A percentile compares a stretch with the other conserved stretches of the same genome.
phyloP scores from a whole-genome alignment of 2,113 vertebrate species.

The Rhizomys pruinosus region DNA sequence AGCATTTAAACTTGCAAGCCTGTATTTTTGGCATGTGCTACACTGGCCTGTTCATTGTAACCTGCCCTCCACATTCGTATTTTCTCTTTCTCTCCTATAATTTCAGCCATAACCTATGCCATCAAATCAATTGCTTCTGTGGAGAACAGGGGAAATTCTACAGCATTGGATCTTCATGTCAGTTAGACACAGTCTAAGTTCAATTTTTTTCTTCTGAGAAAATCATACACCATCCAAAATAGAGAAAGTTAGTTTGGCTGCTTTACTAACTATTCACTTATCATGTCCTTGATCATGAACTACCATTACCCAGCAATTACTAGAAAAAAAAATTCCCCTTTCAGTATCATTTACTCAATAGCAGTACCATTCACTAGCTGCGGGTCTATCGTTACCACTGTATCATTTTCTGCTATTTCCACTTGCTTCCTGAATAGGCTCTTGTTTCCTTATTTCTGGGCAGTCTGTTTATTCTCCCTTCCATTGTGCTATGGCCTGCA shows the following conservation, averaged over 20 bases:
- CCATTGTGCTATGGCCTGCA: conserved; percentile 50
- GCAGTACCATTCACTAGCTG: background rate
- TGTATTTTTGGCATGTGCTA: conserved; percentile 14
- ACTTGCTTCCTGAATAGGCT: conserved; percentile 66
- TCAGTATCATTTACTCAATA: conserved; percentile 17
- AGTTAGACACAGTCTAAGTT: background rate
- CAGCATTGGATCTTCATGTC: background rate
- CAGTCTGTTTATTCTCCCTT: conserved; percentile 68
- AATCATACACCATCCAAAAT: background rate
- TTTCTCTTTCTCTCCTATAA: background rate
- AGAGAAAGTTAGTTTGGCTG: background rate
- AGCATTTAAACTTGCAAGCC: background rate
- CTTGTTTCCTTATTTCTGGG: conserved; percentile 62
- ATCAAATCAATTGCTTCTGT: background rate
- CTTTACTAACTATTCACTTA: background rate
- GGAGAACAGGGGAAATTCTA: background rate
- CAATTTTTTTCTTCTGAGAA: background rate
- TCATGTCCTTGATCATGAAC: background rate
- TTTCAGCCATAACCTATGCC: background rate
- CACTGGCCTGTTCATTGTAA: background rate
- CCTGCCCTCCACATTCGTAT: background rate
- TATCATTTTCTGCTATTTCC: conserved; percentile 59
- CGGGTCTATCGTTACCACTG: background rate
- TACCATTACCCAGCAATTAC: background rate
- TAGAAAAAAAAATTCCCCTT: background rate